Conservation (phyloP, 2,113 vertebrate genomes). For the Nansenia antarctica region DNA sequence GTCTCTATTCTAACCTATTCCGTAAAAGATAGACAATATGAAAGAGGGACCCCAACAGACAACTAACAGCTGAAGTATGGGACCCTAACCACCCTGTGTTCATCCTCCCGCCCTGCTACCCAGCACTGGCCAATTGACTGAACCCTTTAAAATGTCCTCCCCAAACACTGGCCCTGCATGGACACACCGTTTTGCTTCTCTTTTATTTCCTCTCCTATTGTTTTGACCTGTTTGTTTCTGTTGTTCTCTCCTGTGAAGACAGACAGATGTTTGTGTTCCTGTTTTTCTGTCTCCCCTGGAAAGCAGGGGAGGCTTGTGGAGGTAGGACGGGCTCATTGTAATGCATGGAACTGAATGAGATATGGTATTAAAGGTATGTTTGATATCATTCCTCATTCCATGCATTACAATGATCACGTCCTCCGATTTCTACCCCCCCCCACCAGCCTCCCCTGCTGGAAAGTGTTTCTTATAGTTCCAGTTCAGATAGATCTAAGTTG, state of each 20-base stretch:
- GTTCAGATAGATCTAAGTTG: slow-evolving; percentile 25
- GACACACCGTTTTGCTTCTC: slow-evolving; percentile 29
- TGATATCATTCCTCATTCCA: no score
- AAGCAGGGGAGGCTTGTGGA: no score
- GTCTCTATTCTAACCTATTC: not conserved
- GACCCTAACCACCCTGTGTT: not conserved
- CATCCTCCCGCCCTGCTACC: slow-evolving; percentile 14
- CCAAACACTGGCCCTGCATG: slow-evolving; percentile 16
- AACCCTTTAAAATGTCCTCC: slow-evolving; percentile 67
- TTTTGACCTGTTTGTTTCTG: slow-evolving; percentile 47
- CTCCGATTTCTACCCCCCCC: no score
- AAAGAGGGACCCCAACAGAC: not conserved
- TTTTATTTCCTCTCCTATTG: slow-evolving; percentile 6
- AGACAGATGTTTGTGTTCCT: slow-evolving; percentile 28
- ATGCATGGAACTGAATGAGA: no score
- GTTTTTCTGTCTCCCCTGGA: slow-evolving; percentile 16
- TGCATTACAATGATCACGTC: no score
- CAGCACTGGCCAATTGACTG: slow-evolving; percentile 23
- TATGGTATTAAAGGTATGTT: no score
- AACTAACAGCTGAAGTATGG: not conserved
- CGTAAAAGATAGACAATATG: slow-evolving; percentile 5
- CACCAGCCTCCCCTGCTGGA: no score
- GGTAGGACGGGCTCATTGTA: no score
- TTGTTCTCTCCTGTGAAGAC: slow-evolving; percentile 34
- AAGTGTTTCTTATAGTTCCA: slow-evolving; percentile 33